Base-by-base conservation (phyloP, 2,888 invertebrate genomes). In the Callosobruchus maculatus region DNA sequence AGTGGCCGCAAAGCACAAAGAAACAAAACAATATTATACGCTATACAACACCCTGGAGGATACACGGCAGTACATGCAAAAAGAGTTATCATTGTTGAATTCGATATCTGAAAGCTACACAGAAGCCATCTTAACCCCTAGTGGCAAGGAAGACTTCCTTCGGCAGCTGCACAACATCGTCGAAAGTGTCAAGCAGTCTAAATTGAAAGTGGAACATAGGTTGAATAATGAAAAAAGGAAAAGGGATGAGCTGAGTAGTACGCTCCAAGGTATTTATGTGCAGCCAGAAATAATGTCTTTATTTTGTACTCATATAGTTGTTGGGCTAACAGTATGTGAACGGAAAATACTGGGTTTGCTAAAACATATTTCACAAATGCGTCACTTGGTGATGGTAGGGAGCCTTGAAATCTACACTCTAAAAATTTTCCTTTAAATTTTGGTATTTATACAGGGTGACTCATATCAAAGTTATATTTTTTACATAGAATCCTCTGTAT, bases 1-100 rank as follows among this genome's bases (percentile, higher is more conserved):
- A 97, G 97, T 99, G 84, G 94, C 97, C 77, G 94, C 95, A 30
- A 98, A 97, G 83, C 97, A 98, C 86, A 94, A 95, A 85, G 98
- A 99, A 90, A 98, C 98, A 0, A 98, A 98, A 87, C 97, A 98
- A 89, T 98, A 97, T 89, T 99, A 95, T 86, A 97, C 96, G 68
- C 90, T 98, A 77, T 97, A 97, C 88, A 99, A 99, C 86, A 97
- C 97, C 0, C 89, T 98, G 73, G 94, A 97, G 85, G 98, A 98
- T 88, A 95, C 96, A n/a, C 95, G 96, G 86, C 89, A 94, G 68
- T 98, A 98, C 86, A 91, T 98, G 83, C 94, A 93, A 78, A 98
- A 97, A 86, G 98, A 99, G 88, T 90, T 97, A 73, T 93, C 93
- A 22, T 87, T 97, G 72, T 88, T 97, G 22, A 96, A 97, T 88